Evolutionary conservation across 2,888 invertebrate species (phyloP), one percentile per base, ranked within the genome.

Genomic region (Cryptops parisi): DNA sequence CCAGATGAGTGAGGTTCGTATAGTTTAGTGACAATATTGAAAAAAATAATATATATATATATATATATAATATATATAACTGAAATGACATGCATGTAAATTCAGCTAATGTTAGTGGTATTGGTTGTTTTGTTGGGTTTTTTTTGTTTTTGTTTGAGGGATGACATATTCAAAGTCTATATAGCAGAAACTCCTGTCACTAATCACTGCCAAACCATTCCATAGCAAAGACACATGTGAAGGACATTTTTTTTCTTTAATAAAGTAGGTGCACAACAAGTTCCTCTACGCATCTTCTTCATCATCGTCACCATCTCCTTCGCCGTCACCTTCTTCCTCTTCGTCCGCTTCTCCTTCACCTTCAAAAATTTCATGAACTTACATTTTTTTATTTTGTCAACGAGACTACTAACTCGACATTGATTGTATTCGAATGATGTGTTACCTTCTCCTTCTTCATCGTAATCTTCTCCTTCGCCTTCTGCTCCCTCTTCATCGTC

Each of bases 381-480:
- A 12, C 15, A 38, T 15, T 12, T 15, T 12, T 38, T 12, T 12
- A 12, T 12, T 15, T 38, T 38, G 12, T 38, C 12, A 38, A 3
- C 3, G n/a, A 6, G 4, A 4, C 4, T 23, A 15, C 9, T 21
- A 22, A 25, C 47, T 21, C 78, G 79, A 21, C n/a, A n/a, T n/a
- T n/a, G n/a, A n/a, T n/a, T n/a, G n/a, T n/a, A n/a, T n/a, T n/a
- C n/a, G n/a, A n/a, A n/a, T n/a, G n/a, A n/a, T n/a, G n/a, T n/a
- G n/a, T n/a, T 45, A 54, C 75, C 80, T 44, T 78, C 80, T 6
- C 76, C 80, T 44, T 79, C 80, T 47, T 76, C 78, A 56, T 77
- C 76, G 54, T 76, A 76, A 58, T 79, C 80, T 50, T 77, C 78
- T 24, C 79, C 79, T 40, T 78, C 78, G 22, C 76, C 76, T 49